A percentile compares a stretch with the other conserved stretches of the same genome.
Evolutionary conservation across 2,797 vertebrate species (phyloP).

Genomic region (Tapirus indicus): DNA sequence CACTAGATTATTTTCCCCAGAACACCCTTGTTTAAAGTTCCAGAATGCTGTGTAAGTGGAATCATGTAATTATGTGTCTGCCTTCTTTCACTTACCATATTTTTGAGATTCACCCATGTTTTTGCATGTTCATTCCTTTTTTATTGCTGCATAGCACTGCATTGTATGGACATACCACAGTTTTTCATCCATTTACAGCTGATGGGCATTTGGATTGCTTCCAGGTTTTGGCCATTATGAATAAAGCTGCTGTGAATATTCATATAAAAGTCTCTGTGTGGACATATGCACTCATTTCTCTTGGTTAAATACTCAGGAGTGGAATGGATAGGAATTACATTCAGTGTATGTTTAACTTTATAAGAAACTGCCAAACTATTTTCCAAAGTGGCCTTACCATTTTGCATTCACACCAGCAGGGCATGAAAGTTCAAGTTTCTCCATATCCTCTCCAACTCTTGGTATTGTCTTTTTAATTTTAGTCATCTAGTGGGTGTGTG

Average conservation of each 20-base stretch:
- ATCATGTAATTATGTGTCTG: neutral
- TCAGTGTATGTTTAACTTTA: too few species aligned
- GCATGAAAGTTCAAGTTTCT: neutral
- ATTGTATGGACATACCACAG: neutral
- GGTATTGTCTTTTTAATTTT: neutral
- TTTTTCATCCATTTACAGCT: neutral
- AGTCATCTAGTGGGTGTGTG: neutral
- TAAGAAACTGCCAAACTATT: too few species aligned
- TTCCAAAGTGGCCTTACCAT: too few species aligned
- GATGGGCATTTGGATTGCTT: neutral
- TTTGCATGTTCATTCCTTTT: neutral
- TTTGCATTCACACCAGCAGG: too few species aligned
- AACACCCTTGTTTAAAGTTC: neutral
- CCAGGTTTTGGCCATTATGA: neutral
- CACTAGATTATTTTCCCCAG: neutral
- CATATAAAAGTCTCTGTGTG: neutral
- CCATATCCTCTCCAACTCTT: neutral
- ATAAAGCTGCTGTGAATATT: neutral
- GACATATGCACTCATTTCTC: slow-evolving; percentile 14
- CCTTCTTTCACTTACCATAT: neutral
- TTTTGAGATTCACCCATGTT: neutral
- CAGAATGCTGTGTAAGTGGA: neutral
- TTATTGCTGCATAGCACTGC: neutral
- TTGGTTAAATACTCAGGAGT: neutral
- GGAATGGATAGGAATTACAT: too few species aligned